Evolutionary conservation across 2,888 invertebrate genomes (phyloP).

Genomic region (Drosophila barbarae): DNA sequence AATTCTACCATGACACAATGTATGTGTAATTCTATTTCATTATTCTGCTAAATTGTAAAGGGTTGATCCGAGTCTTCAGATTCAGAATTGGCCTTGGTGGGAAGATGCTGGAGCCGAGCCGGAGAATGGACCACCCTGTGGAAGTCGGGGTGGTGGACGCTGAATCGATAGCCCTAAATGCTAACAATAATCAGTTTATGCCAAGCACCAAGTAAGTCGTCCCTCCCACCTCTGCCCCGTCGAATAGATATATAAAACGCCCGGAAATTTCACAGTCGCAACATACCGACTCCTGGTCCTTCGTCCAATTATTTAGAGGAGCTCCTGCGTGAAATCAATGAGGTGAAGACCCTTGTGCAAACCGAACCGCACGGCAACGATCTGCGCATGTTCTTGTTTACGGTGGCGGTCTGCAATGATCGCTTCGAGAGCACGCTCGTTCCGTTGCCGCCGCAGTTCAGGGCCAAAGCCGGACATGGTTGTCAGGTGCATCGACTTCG

Average conservation of each 20-base stretch:
- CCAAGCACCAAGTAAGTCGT: not conserved
- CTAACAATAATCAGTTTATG: not conserved
- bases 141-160: no score
- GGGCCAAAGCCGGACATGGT: not conserved
- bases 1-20: not conserved
- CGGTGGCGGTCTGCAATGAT: conserved; percentile 1
- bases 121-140: not conserved
- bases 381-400: conserved; percentile 3
- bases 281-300: no score
- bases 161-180: not conserved
- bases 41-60: conserved; percentile 3
- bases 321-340: not conserved
- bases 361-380: conserved; percentile 6
- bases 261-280: not conserved
- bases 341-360: not conserved
- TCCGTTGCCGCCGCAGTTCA: conserved; percentile 9
- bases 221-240: no score
- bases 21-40: no score
- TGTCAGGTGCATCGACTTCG: not conserved
- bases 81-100: not conserved
- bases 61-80: not conserved
- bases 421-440: not conserved
- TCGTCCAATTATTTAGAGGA: fast-evolving
- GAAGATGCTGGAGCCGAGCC: not conserved
- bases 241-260: not conserved